A percentile compares a stretch with the other conserved stretches of the same genome.
Evolutionary conservation across 2,888 invertebrate species (phyloP).

Genomic region (Ormyrus nitidulus): DNA sequence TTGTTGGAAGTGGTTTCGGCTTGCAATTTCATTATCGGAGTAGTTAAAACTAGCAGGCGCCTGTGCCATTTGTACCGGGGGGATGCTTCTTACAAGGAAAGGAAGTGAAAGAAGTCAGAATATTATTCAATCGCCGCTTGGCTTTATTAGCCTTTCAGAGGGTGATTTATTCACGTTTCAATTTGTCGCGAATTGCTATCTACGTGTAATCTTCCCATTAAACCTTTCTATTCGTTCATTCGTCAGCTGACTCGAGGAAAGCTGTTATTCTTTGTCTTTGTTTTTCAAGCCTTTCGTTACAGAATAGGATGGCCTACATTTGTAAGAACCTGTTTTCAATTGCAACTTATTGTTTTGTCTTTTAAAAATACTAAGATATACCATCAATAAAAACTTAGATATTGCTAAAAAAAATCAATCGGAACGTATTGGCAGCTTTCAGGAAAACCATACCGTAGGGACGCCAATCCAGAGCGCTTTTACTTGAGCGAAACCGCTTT

Average conservation of each 20-base stretch:
- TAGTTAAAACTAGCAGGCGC: constrained; percentile 8
- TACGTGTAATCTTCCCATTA: constrained; percentile 65
- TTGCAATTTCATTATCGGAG: constrained; percentile 38
- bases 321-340: too few relatives aligned
- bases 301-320: too few relatives aligned
- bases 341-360: too few relatives aligned
- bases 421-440: too few relatives aligned
- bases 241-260: constrained; percentile 3
- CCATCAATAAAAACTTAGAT: too few relatives aligned
- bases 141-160: constrained; percentile 62
- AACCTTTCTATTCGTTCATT: constrained; percentile 45
- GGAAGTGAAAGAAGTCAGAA: background rate
- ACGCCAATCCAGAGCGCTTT: too few relatives aligned
- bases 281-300: background rate
- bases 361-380: too few relatives aligned
- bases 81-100: too few relatives aligned
- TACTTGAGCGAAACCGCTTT: background rate
- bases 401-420: too few relatives aligned
- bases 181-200: constrained; percentile 62
- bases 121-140: constrained; percentile 61
- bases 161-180: constrained; percentile 65
- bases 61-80: too few relatives aligned
- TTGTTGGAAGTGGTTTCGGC: constrained; percentile 3
- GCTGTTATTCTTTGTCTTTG: background rate
- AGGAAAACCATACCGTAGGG: too few relatives aligned